Evolutionary conservation across 1,140 invertebrate genomes (phyloP), one percentile per base, ranked within the genome.

Genomic region (Scaptodrosophila lebanonensis): DNA sequence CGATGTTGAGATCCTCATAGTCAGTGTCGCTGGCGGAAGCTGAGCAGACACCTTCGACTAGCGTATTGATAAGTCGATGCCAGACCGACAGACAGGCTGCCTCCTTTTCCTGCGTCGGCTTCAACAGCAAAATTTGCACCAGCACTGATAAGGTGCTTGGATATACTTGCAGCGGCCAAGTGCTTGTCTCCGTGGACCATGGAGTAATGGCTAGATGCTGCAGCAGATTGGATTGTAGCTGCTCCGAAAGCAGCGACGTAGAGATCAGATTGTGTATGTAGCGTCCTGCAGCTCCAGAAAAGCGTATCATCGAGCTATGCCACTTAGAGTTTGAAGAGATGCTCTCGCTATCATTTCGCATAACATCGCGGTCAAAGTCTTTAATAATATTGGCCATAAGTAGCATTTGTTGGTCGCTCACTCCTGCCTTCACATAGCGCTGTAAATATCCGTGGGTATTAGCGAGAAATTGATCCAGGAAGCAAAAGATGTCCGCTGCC

Each of bases 21-120:
- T 87, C 86, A 0, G 62, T 27, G 47, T 84, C 67, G 17, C 52
- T 62, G 18, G 71, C 66, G 2, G 53, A 35, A 2, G 44, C 40
- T 1, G 70, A 64, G 42, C 86, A 87, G 4, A 97, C 93, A 75
- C 93, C 94, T 73, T 95, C 93, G 9, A 95, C 93, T 17, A 98
- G 88, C 2, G 95, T 97, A 54, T 94, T 93, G 1, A 98, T 90
- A 3, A 97, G 89, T 79, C 95, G 90, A 76, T 95, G 92, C 95
- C 96, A 98, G 72, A 98, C 96, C 30, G 93, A 92, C 3, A 97
- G 92, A 57, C 95, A 95, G 4, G 93, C 93, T 17, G 93, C 91
- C 89, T 98, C 96, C 77, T 95, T 94, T 70, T 97, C 95, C 27
- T 92, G 91, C 71, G 95, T 92, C 17, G 94, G 92, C 86, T 95